These are phyloP conservation scores for Takifugu flavidus DNA, from an alignment of 2,113 vertebrate species.

Conservation along the genomic window DNA sequence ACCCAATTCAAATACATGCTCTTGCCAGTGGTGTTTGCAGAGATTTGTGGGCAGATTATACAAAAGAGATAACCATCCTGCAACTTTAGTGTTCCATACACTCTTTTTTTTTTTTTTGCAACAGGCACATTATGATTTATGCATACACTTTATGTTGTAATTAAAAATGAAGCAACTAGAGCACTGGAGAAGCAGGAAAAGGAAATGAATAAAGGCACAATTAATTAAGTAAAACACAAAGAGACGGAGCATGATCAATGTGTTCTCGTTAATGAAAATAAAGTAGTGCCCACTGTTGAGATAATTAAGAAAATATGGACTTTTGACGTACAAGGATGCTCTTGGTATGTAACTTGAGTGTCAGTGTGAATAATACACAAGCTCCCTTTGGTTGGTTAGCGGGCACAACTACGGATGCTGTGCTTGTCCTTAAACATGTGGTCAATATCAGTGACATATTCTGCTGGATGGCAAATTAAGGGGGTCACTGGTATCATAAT, in stretches of 20 bases:
- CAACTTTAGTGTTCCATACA: background rate
- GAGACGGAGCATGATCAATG: no score
- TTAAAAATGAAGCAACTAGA: constrained; percentile 6
- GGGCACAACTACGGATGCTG: no score
- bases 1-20: constrained; percentile 65
- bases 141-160: constrained; percentile 20
- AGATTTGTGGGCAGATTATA: constrained; percentile 48
- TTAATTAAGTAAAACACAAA: background rate
- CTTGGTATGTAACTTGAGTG: no score
- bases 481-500: constrained; percentile 47
- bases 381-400: no score
- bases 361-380: no score
- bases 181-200: background rate
- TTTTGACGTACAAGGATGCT: no score
- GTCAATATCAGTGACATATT: no score
- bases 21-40: constrained; percentile 44
- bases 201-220: background rate
- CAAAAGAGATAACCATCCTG: constrained; percentile 13
- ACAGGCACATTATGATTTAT: constrained; percentile 19
- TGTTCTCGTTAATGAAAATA: background rate
- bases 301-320: no score
- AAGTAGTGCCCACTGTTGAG: background rate
- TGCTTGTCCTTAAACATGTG: no score
- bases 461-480: constrained; percentile 1
- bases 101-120: constrained; percentile 27